Conservation (phyloP, 2,797 vertebrate species). For the Enteromius radiatus region DNA sequence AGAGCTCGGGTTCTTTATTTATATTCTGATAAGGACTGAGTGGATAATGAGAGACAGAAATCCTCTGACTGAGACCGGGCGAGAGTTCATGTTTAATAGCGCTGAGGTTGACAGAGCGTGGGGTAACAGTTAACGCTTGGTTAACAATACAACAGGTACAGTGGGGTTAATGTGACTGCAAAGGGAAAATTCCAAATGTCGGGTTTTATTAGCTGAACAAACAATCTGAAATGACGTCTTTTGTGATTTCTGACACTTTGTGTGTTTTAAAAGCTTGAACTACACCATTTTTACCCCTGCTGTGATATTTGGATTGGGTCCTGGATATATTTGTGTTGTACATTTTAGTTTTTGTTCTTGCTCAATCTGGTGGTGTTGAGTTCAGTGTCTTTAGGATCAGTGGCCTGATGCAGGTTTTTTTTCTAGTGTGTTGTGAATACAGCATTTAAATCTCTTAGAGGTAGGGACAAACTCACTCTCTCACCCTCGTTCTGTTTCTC, state of each 20-base stretch:
- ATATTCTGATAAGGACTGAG: conserved; percentile 22
- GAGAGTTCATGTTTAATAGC: conserved; percentile 35
- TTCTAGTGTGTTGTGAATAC: conserved; percentile 7
- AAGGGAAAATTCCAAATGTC: conserved; percentile 3
- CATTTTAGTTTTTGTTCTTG: conserved; percentile 33
- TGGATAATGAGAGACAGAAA: conserved; percentile 19
- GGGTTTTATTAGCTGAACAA: conserved; percentile 24
- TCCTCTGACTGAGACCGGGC: background rate
- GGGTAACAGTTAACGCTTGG: conserved; percentile 2
- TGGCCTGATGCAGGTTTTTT: background rate
- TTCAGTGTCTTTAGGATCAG: conserved; percentile 3
- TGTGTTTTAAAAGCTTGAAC: conserved; percentile 18
- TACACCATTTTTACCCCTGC: background rate
- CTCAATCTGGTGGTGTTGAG: conserved; percentile 21
- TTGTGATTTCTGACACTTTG: conserved; percentile 16
- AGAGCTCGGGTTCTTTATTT: conserved; percentile 5
- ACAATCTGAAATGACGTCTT: background rate
- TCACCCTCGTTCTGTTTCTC: conserved; percentile 18
- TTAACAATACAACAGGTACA: conserved; percentile 28
- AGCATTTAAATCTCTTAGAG: conserved; percentile 44
- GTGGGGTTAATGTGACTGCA: background rate
- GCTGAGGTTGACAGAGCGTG: background rate
- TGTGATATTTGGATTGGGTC: conserved; percentile 26
- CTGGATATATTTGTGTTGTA: conserved; percentile 15
- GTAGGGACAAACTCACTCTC: conserved; percentile 39